phyloP scores from a whole-genome alignment of 2,888 invertebrate genomes.

The Oxystoma pomonae region DNA sequence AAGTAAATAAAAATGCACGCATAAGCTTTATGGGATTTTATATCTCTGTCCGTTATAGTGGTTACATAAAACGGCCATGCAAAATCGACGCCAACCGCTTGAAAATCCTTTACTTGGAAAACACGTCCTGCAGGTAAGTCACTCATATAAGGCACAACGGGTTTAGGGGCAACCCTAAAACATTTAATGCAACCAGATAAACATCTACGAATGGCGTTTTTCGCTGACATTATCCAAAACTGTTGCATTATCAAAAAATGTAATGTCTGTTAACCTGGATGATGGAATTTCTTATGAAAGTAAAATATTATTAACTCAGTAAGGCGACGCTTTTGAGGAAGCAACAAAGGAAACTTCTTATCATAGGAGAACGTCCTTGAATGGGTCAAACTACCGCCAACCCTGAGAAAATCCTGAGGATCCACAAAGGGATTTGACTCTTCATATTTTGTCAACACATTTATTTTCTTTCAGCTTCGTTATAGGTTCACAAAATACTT shows the following conservation, averaged over 20 bases:
- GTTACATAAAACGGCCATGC: constrained; percentile 18
- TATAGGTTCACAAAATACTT: not conserved
- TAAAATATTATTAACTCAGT: not conserved
- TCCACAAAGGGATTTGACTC: constrained; percentile 9
- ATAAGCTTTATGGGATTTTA: constrained; percentile 22
- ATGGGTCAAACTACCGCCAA: constrained; percentile 3
- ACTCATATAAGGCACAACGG: constrained; percentile 28
- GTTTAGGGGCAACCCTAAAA: constrained; percentile 17
- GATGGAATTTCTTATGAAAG: not conserved
- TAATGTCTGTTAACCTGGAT: constrained; percentile 7
- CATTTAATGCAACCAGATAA: constrained; percentile 24
- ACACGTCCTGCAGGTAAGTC: constrained; percentile 27
- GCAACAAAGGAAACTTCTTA: constrained; percentile 7
- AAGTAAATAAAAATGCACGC: constrained; percentile 30
- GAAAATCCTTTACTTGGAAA: constrained; percentile 20
- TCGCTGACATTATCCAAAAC: constrained; percentile 15
- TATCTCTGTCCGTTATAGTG: constrained; percentile 14
- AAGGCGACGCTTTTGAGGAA: constrained; percentile 5
- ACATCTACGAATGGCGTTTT: constrained; percentile 6
- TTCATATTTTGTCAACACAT: not conserved
- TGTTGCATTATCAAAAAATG: constrained; percentile 12
- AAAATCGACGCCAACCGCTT: constrained; percentile 14
- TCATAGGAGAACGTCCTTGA: not conserved
- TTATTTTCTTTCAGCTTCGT: constrained; percentile 1
- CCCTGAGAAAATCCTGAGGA: constrained; percentile 6